Base-by-base conservation (phyloP, 2,797 vertebrate genomes). In the Halcyon chelicuti region DNA sequence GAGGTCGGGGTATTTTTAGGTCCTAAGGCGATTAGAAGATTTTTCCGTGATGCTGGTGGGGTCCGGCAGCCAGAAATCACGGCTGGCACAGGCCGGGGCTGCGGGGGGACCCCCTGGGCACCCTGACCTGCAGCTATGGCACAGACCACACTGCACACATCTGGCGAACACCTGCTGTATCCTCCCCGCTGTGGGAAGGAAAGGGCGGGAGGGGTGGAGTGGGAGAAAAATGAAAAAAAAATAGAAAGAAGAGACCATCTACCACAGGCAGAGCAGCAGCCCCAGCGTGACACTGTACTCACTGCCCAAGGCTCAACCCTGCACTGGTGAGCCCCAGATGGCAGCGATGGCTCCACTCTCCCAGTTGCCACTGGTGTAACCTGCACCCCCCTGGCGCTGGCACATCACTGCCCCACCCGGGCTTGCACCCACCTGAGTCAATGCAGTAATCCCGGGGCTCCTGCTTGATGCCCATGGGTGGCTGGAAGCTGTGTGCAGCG, bases 361-460 rank as follows among this genome's bases (percentile, higher is more conserved):
- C 13, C 1, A 4, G 7, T 21, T 4, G 39, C 7, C 8, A 1
- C 47, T 7, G 58, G 19, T 5, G 55, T 14, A 8, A 72, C 55
- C 44, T 7, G 1, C 3, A 19, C 20, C 0, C 8, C 21, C 16
- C 31, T 0, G 29, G 15, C 2, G 1, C 44, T 3, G 2, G 78
- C 55, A n/a, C 9, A 25, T 1, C 0, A 23, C 60, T 44, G 28
- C 8, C 5, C 18, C 9, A 3, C 22, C 7, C 35, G 1, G 0
- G 0, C 65, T 17, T 1, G 0, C 63, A 96, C 99, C 98, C 91
- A 99, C 99, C 99, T 98, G 99, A 99, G 96, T 99, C 99, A 12
- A 99, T 99, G 98, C 99, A 99, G 98, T 99, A 99, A 97, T 99
- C 99, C 25, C 98, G 97, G 31, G 99, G 99, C 97, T 99, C 99